Base-by-base conservation (phyloP, 2,888 invertebrate species). In the Aromia moschata region DNA sequence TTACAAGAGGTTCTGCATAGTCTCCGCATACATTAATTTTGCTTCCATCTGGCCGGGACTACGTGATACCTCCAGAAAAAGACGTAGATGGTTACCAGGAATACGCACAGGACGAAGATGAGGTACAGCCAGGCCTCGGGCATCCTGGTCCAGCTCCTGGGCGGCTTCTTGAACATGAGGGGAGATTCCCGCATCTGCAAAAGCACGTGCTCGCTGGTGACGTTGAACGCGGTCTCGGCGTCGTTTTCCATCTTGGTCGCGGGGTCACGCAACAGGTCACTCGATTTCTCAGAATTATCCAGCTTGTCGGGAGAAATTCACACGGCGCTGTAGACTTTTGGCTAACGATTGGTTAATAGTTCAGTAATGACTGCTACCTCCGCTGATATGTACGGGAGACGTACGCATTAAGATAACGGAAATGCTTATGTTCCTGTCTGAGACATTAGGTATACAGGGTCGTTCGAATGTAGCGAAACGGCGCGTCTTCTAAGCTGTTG, bases 41-140 rank as follows among this genome's bases (percentile, higher is more conserved):
- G n/a, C 25, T 25, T 25, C 25, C 25, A 25, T 25, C n/a, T n/a
- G n/a, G n/a, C n/a, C n/a, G n/a, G n/a, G n/a, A n/a, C n/a, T n/a
- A n/a, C 33, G 7, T 33, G 5, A 11, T 33, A 33, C n/a, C 17
- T 51, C 30, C 12, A 40, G n/a, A 51, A 9, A 3, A 40, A 15
- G n/a, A 40, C 11, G n/a, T 40, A 51, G 9, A 40, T 15, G 9
- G 30, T 30, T 16, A 40, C 10, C 3, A 15, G 10, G 11, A 40
- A 40, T n/a, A 51, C 51, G 30, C 38, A 51, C 10, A 51, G n/a
- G 7, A 51, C 51, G 25, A 30, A 31, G 14, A 40, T 30, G 16
- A 51, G 11, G 16, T 51, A 51, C n/a, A 51, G n/a, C 51, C 51
- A 51, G 4, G 40, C 51, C 15, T 40, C 40, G 3, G 38, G 40